These are phyloP conservation scores for Holothuria leucospilota DNA, from an alignment of 53 echinoderm and acorn worm species.

Conservation along the genomic window DNA sequence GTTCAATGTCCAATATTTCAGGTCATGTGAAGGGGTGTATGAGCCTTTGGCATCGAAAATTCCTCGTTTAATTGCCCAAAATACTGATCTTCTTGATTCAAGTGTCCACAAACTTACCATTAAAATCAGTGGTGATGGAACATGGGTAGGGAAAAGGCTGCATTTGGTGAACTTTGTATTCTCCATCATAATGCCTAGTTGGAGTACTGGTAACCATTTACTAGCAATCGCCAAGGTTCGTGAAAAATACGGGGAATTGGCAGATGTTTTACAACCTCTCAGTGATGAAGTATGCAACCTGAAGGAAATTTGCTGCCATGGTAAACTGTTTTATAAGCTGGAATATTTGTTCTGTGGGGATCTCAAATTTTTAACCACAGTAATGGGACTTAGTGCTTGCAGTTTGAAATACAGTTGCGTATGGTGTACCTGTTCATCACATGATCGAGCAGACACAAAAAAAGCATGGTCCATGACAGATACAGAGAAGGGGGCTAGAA, in stretches of 20 bases:
- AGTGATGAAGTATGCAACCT: not conserved
- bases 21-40: not conserved
- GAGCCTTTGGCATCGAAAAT: not conserved
- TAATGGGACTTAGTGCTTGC: not conserved
- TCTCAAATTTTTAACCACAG: not conserved
- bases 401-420: not conserved
- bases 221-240: not conserved
- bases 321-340: not conserved
- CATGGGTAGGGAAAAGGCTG: conserved; percentile 6
- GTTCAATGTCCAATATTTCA: not conserved
- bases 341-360: not conserved
- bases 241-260: not conserved
- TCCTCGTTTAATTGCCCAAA: not conserved
- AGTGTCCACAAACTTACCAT: not conserved
- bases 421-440: not conserved
- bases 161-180: conserved; percentile 6
- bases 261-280: not conserved
- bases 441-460: not conserved
- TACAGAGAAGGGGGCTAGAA: conserved; percentile 1
- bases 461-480: not conserved
- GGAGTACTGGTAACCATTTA: not conserved
- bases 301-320: not conserved
- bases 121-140: conserved; percentile 4
- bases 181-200: not conserved
- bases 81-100: not conserved